A percentile compares a stretch with the other conserved stretches of the same genome.
These are phyloP conservation scores for Neoascia interrupta DNA, from an alignment of 2,888 invertebrate genomes.

Conservation along the genomic window DNA sequence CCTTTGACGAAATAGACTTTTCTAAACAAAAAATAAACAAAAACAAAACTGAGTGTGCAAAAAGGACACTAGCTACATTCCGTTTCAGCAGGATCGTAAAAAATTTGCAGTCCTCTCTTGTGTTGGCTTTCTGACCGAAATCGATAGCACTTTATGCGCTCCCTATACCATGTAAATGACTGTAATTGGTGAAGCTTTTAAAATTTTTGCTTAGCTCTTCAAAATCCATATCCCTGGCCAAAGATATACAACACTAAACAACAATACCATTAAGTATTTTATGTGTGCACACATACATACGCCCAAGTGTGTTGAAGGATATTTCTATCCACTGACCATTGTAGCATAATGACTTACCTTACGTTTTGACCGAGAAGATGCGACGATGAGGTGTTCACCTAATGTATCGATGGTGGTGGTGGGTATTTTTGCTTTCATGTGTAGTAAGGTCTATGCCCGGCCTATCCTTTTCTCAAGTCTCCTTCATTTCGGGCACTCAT, in stretches of 20 bases:
- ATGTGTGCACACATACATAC: constrained; percentile 47
- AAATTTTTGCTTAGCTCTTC: constrained; percentile 66
- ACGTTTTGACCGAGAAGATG: too few relatives aligned
- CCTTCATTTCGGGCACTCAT: too few relatives aligned
- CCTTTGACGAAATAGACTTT: too few relatives aligned
- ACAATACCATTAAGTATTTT: constrained; percentile 58
- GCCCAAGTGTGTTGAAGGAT: constrained; percentile 44
- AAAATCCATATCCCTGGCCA: constrained; percentile 59
- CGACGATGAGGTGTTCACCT: constrained; percentile 55
- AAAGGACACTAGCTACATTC: background rate
- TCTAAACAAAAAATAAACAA: too few relatives aligned
- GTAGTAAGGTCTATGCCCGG: too few relatives aligned
- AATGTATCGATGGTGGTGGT: too few relatives aligned
- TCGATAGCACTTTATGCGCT: constrained; percentile 57
- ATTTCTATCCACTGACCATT: constrained; percentile 53
- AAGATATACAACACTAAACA: constrained; percentile 49
- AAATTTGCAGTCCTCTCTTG: too few relatives aligned
- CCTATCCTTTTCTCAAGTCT: too few relatives aligned
- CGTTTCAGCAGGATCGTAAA: too few relatives aligned
- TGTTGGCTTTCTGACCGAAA: constrained; percentile 30
- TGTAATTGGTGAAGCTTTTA: constrained; percentile 65
- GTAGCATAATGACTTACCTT: constrained; percentile 67
- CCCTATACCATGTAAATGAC: constrained; percentile 49
- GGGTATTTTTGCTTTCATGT: too few relatives aligned
- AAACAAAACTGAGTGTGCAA: constrained; percentile 20